Conservation (phyloP, 2,113 vertebrate species). For the Nothocercus julius region DNA sequence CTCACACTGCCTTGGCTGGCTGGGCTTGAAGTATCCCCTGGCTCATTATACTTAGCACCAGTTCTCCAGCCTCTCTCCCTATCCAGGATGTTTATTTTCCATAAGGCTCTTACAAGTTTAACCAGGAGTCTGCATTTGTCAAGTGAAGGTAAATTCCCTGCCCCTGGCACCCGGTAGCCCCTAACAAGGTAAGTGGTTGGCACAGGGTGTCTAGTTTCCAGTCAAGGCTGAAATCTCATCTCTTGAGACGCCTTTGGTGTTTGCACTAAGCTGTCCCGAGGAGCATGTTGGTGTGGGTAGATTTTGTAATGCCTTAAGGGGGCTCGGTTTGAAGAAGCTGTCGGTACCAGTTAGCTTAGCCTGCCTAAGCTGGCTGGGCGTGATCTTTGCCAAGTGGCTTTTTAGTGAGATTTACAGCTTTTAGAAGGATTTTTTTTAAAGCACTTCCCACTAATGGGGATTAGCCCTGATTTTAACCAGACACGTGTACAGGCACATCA, state of each 20-base stretch:
- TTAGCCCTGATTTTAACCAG: neutral
- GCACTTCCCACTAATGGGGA: neutral
- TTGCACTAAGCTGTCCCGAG: neutral
- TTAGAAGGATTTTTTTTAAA: neutral
- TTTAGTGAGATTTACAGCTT: neutral
- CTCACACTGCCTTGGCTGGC: neutral
- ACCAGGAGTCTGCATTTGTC: conserved; percentile 43
- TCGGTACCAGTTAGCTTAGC: neutral
- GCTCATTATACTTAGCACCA: neutral
- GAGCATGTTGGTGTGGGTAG: fast-evolving
- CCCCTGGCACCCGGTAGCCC: neutral
- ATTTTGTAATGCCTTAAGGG: neutral
- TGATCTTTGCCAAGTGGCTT: neutral
- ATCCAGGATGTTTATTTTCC: conserved; percentile 56
- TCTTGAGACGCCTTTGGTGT: neutral
- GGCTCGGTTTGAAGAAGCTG: neutral
- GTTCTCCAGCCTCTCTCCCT: conserved; percentile 9
- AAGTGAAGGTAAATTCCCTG: neutral
- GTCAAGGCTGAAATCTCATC: neutral
- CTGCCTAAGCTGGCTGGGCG: neutral
- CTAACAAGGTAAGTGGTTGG: neutral
- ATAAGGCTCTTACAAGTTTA: conserved; percentile 25
- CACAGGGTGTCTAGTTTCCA: neutral
- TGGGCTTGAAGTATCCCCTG: neutral
- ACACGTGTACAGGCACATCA: neutral